A percentile compares a stretch with the other conserved stretches of the same genome.
Evolutionary conservation across 2,888 invertebrate genomes (phyloP).

Genomic region (Timema cristinae): DNA sequence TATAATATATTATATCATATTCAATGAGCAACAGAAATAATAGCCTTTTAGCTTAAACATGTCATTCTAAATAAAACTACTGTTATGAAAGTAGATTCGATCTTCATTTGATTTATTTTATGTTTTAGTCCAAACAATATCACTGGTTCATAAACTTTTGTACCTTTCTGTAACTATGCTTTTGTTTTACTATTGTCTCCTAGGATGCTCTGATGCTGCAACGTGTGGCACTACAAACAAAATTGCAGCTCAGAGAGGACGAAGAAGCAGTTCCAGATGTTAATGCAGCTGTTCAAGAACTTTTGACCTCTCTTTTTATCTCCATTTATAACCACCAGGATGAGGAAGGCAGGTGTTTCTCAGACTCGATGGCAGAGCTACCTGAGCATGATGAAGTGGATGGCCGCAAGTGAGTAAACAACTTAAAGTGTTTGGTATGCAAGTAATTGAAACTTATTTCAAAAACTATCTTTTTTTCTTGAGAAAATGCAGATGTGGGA

Average conservation of each 20-base stretch:
- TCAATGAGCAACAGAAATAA: too few relatives aligned
- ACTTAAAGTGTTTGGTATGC: conserved; percentile 2
- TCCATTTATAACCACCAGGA: conserved; percentile 95
- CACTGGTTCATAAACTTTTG: too few relatives aligned
- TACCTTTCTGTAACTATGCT: too few relatives aligned
- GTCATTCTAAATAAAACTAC: too few relatives aligned
- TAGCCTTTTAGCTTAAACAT: too few relatives aligned
- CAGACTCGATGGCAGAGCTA: conserved; percentile 92
- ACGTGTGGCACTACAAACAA: conserved; percentile 86
- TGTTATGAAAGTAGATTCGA: too few relatives aligned
- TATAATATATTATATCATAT: too few relatives aligned
- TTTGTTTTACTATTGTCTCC: conserved; percentile 21
- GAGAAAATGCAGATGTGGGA: not conserved
- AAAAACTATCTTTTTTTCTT: not conserved
- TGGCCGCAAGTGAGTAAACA: conserved; percentile 55
- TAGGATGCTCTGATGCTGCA: conserved; percentile 89
- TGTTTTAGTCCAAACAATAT: too few relatives aligned
- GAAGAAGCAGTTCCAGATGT: conserved; percentile 89
- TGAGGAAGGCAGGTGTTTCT: conserved; percentile 93
- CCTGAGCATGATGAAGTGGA: conserved; percentile 80
- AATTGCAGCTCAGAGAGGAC: conserved; percentile 77
- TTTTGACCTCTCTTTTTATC: conserved; percentile 87
- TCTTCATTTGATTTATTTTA: too few relatives aligned
- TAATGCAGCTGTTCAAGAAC: conserved; percentile 81
- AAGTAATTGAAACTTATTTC: not conserved